Base-by-base conservation (phyloP, 2,113 vertebrate genomes). In the Bos indicus region DNA sequence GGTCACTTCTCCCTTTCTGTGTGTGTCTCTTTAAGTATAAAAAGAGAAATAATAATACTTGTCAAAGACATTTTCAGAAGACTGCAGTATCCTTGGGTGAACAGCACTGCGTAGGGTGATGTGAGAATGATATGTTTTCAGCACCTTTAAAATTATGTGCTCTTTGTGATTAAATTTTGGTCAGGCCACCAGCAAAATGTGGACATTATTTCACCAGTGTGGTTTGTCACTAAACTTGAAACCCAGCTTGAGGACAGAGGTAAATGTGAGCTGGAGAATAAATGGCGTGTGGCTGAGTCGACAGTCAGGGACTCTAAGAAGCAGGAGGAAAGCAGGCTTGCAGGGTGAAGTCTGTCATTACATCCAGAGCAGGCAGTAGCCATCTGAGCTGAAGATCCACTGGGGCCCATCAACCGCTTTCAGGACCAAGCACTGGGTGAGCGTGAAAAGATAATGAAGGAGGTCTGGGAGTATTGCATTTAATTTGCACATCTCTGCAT, bases 351-450 rank as follows among this genome's bases (percentile, higher is more conserved):
- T 23, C 56, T 60, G 0, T 28, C 40, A 0, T 21, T 51, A 23
- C 2, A 33, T n/a, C 21, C 87, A 21, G 48, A 28, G 40, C 48
- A 1, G 59, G 11, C 5, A 0, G 5, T 5, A 82, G 52, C 52
- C 36, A 0, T 46, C 33, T 3, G 21, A 28, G 67, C 28, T 5
- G 74, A 54, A 10, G 52, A 56, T 3, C 71, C 10, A 0, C 62
- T 15, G 25, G 60, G 60, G 30, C 14, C 5, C 1, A 0, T 25
- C 46, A 16, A 3, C 56, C 0, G 4, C 21, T 9, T 26, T 59
- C 13, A 23, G 57, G n/a, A 14, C n/a, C 2, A 0, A 28, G 25
- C 33, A 0, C 59, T 4, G 40, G 40, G 43, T 0, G 1, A 36
- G 54, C 0, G 1, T 0, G 0, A 16, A 40, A 25, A 6, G 7